Evolutionary conservation across 2,888 invertebrate genomes (phyloP).

Genomic region (Tineola bisselliella): DNA sequence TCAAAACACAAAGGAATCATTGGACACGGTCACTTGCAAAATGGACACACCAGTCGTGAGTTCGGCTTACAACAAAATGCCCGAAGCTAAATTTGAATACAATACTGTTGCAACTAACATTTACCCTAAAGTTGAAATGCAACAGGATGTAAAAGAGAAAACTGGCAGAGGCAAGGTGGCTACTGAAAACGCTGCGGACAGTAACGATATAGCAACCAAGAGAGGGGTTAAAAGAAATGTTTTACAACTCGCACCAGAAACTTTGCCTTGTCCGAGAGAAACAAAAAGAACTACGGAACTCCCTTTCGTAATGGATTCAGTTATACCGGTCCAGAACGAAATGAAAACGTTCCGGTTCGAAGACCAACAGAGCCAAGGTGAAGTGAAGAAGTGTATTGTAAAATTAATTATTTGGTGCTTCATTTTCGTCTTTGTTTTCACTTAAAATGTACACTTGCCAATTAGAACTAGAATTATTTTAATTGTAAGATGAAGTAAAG

Average conservation of each 20-base stretch:
- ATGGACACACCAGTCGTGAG: conserved; percentile 65
- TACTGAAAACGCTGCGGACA: conserved; percentile 18
- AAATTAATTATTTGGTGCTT: conserved; percentile 6
- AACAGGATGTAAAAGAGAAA: conserved; percentile 36
- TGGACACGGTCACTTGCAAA: conserved; percentile 78
- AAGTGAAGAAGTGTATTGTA: background rate
- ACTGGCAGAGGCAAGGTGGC: conserved; percentile 27
- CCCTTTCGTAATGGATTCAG: conserved; percentile 37
- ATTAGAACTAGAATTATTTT: background rate
- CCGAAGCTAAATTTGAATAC: conserved; percentile 40
- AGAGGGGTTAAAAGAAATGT: conserved; percentile 48
- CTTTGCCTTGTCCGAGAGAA: conserved; percentile 51
- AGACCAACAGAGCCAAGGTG: background rate
- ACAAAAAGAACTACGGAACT: conserved; percentile 42
- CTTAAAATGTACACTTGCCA: conserved; percentile 1
- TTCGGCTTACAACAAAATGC: conserved; percentile 58
- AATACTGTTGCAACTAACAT: conserved; percentile 42
- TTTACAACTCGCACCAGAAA: conserved; percentile 48
- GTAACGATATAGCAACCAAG: conserved; percentile 30
- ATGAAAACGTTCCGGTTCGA: conserved; percentile 42
- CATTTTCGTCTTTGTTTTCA: conserved; percentile 4
- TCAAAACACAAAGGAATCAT: conserved; percentile 71
- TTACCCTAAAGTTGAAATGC: conserved; percentile 28
- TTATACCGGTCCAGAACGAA: conserved; percentile 57
- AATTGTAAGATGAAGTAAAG: background rate